Percentiles rank a stretch among this genome's conserved stretches.
These are phyloP conservation scores for Buteo buteo DNA, from an alignment of 2,113 vertebrate species.

Conservation along the genomic window DNA sequence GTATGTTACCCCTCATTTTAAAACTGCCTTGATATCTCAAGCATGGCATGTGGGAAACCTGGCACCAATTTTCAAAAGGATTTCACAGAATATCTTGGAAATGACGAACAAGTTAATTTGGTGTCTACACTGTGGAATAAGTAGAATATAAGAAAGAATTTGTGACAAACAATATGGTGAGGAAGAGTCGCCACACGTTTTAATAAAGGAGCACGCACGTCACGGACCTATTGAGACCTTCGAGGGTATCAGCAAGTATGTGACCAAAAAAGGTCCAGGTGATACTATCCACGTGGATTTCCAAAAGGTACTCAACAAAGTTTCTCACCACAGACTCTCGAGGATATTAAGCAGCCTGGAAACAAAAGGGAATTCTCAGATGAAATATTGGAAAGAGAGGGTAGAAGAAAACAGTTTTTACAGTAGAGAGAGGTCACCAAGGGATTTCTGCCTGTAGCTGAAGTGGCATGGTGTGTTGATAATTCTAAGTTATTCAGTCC, in stretches of 20 bases:
- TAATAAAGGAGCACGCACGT: background rate
- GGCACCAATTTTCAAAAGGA: background rate
- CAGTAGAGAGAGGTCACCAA: background rate
- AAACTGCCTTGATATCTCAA: background rate
- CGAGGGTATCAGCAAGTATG: background rate
- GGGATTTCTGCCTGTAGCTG: background rate
- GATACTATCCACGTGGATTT: background rate
- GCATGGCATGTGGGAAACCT: background rate
- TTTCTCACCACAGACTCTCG: background rate
- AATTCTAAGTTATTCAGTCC: background rate
- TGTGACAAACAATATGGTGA: background rate
- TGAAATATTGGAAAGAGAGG: background rate
- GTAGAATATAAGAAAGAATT: background rate
- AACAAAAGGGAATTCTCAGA: background rate
- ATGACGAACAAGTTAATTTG: fast-evolving
- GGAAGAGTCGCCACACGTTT: background rate
- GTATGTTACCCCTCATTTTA: background rate
- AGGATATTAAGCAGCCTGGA: background rate
- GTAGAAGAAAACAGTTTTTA: background rate
- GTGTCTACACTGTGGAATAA: background rate
- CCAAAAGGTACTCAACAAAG: background rate
- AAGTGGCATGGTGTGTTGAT: background rate
- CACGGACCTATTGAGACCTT: background rate
- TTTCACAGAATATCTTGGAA: background rate
- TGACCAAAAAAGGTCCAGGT: background rate